Evolutionary conservation across 2,888 invertebrate species (phyloP), one percentile per base, ranked within the genome.

Genomic region (Ceratothoa steindachneri): DNA sequence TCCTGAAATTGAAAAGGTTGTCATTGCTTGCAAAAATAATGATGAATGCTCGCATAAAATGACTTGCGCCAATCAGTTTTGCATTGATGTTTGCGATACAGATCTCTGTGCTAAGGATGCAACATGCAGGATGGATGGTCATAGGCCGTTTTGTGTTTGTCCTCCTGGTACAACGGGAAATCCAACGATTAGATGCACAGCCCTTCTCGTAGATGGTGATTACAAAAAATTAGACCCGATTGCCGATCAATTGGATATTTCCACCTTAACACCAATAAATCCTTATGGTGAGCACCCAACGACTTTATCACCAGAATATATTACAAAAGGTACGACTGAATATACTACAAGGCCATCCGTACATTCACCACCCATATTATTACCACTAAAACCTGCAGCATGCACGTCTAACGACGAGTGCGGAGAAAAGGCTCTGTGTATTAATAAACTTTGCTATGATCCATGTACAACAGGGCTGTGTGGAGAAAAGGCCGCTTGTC

Each of bases 31-130:
- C 73, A 78, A 81, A 71, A 81, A 81, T 29, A 81, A 83, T 72
- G 81, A 81, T 69, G 81, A 83, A 1, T 83, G 83, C 77, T 81
- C 82, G 2, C 81, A 79, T 65, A 81, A 82, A 64, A 80, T 81
- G 71, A 81, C 82, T n/a, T 83, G 83, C 75, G 80, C 81, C 67
- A 81, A 82, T 76, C 80, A 80, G 29, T 73, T 82, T 30, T 81
- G 81, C 70, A 70, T 75, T 68, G 74, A 75, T 66, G 77, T 81
- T 24, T 81, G 81, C 67, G 90, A 93, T 85, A 93, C 93, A 9
- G 94, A 93, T 82, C 90, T 89, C 77, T 95, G 95, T 82, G 94
- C 93, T 2, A 84, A 89, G 0, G 92, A 93, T 82, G 92, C 94
- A 7, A 90, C 92, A 84, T 95, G 95, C 72, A 65, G 80, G 22